These are phyloP conservation scores for Oegoconia quadripuncta DNA, from an alignment of 2,888 invertebrate species.

Conservation along the genomic window DNA sequence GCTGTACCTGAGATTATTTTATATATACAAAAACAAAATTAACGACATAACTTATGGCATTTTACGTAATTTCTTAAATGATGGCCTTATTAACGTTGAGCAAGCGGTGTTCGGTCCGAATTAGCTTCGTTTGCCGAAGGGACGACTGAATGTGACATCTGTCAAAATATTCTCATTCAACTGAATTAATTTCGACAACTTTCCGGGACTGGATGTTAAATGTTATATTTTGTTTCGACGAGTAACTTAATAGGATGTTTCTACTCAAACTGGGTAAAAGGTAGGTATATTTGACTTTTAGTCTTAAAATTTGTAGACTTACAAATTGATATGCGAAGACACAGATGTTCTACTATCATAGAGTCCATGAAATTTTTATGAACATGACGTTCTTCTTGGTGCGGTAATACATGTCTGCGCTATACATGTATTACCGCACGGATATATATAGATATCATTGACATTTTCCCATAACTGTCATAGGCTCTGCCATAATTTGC, in stretches of 20 bases:
- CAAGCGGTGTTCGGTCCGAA: slow-evolving; percentile 38
- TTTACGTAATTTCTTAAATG: slow-evolving; percentile 29
- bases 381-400: too few relatives aligned
- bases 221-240: slow-evolving; percentile 17
- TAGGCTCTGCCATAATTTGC: too few relatives aligned
- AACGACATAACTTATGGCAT: too few relatives aligned
- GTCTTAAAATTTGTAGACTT: not conserved
- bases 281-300: not conserved
- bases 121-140: slow-evolving; percentile 71
- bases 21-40: too few relatives aligned
- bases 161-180: slow-evolving; percentile 65
- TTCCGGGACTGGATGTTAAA: slow-evolving; percentile 22
- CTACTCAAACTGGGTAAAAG: not conserved
- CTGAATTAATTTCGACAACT: slow-evolving; percentile 38
- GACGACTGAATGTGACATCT: slow-evolving; percentile 64
- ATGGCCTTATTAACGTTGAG: slow-evolving; percentile 44
- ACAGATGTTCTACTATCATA: not conserved
- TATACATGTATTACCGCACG: too few relatives aligned
- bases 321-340: not conserved
- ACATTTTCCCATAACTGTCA: too few relatives aligned
- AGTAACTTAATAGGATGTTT: slow-evolving; percentile 9
- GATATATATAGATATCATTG: too few relatives aligned
- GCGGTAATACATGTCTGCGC: too few relatives aligned
- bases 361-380: not conserved
- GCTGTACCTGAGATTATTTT: too few relatives aligned